Base-by-base conservation (phyloP, 2,888 invertebrate genomes). In the Standfussiana lucernea region DNA sequence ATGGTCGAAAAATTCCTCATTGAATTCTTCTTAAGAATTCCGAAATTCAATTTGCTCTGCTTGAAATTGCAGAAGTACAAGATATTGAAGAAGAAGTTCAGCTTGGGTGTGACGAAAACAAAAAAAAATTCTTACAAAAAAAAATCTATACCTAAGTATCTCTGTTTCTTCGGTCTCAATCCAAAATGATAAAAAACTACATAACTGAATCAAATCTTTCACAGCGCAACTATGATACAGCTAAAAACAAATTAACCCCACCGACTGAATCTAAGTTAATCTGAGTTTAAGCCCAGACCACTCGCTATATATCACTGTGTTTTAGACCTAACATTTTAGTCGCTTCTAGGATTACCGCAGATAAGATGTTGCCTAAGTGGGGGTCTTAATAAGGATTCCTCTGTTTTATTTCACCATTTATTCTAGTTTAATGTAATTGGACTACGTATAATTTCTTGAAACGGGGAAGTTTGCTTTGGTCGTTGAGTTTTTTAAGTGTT, bases 311-410 rank as follows among this genome's bases (percentile, higher is more conserved):
- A 87, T 89, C 88, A 90, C 83, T 83, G 84, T 84, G 85, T 86
- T 89, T 89, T 89, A 86, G 90, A 89, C 86, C 85, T 88, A 84
- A 79, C 84, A 84, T 80, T 85, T 82, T 86, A 84, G 83, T 89
- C 77, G 85, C 79, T 81, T 73, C 83, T 77, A 79, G 91, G 91
- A 90, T 91, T 91, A 91, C 85, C 79, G 67, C 84, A 89, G 91
- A 90, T 91, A 90, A 90, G 87, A 88, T 86, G 87, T 80, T 81
- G 69, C 83, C 84, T 90, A 89, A 90, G 85, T 85, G 82, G 66
- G 82, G 79, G 87, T 83, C 88, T 89, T 90, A 89, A 88, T 88
- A 81, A 79, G 84, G 83, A 86, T 89, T 85, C 74, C 56, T 56
- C 75, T 87, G 86, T 84, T 89, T 89, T 87, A 89, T 86, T 83